phyloP scores from a whole-genome alignment of 2,113 vertebrate genomes.

The Abramis brama region DNA sequence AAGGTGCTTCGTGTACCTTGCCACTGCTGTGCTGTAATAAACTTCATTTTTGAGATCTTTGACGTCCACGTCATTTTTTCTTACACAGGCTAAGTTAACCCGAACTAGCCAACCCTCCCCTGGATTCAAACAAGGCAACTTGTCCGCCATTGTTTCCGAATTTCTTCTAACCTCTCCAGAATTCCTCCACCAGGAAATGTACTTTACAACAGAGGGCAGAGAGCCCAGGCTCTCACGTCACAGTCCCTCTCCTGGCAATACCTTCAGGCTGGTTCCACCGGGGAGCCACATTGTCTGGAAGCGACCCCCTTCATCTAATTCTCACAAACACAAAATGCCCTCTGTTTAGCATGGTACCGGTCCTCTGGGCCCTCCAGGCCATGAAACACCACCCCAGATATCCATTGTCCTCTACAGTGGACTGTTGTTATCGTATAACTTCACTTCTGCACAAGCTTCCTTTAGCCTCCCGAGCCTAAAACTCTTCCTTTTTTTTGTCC shows the following conservation, averaged over 20 bases:
- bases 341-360: slow-evolving; percentile 42
- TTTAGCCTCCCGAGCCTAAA: background rate
- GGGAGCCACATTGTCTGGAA: slow-evolving; percentile 57
- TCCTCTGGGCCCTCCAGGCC: slow-evolving; percentile 15
- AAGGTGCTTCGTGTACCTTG: no score
- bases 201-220: slow-evolving; percentile 71
- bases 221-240: slow-evolving; percentile 61
- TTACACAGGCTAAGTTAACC: background rate
- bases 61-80: no score
- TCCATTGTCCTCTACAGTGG: slow-evolving; percentile 13
- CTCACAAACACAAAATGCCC: slow-evolving; percentile 43
- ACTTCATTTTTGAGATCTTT: no score
- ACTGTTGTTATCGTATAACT: slow-evolving; percentile 29
- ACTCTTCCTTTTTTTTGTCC: background rate
- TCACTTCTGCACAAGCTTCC: slow-evolving; percentile 4
- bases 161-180: slow-evolving; percentile 74
- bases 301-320: slow-evolving; percentile 49
- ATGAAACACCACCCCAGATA: slow-evolving; percentile 40
- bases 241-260: slow-evolving; percentile 49
- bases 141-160: slow-evolving; percentile 72
- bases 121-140: slow-evolving; percentile 61
- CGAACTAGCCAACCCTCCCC: slow-evolving; percentile 57
- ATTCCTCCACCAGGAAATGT: slow-evolving; percentile 80
- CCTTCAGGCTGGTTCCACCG: slow-evolving; percentile 59
- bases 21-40: no score